phyloP scores from a whole-genome alignment of 2,797 vertebrate species.

The Peromyscus nudipes region DNA sequence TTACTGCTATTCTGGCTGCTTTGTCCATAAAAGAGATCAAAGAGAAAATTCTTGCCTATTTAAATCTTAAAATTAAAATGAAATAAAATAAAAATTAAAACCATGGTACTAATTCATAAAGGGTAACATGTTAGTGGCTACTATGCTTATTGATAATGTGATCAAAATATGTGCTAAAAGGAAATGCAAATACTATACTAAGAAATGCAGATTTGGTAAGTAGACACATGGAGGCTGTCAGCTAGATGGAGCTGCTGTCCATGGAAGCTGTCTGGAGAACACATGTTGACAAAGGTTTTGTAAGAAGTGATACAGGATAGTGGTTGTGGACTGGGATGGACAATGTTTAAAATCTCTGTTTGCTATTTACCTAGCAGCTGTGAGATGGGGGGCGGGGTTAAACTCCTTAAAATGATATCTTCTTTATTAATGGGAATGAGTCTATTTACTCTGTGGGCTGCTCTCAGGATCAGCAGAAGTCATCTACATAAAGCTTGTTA shows the following conservation, averaged over 20 bases:
- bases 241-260: neutral
- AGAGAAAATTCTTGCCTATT: constrained; percentile 35
- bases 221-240: neutral
- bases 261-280: neutral
- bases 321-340: neutral
- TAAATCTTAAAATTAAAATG: constrained; percentile 41
- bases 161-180: constrained; percentile 31
- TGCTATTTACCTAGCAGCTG: neutral
- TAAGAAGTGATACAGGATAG: neutral
- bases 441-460: neutral
- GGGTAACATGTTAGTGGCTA: neutral
- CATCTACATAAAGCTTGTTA: neutral
- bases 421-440: neutral
- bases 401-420: neutral
- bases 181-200: neutral
- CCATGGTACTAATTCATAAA: neutral
- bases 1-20: constrained; percentile 1
- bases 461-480: neutral
- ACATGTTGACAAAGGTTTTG: neutral
- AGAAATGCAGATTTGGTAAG: neutral
- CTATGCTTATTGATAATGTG: neutral
- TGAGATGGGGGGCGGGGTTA: neutral
- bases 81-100: neutral
- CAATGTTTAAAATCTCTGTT: neutral
- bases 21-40: neutral